These are phyloP conservation scores for Clarias fuscus DNA, from an alignment of 2,797 vertebrate species.

Conservation along the genomic window DNA sequence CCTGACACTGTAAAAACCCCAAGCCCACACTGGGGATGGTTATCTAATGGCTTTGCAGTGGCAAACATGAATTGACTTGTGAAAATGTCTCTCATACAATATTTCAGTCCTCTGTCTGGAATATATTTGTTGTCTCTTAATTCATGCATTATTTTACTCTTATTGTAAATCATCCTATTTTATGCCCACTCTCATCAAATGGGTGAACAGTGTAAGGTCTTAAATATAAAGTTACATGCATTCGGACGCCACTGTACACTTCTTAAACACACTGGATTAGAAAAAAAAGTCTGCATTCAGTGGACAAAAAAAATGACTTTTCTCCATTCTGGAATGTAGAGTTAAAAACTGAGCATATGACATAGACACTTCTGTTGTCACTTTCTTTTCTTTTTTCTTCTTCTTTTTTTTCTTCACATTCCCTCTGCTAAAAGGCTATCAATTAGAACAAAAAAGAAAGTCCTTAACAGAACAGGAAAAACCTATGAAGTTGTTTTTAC, in stretches of 20 bases:
- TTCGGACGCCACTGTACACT: constrained; percentile 68
- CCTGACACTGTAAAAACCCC: constrained; percentile 64
- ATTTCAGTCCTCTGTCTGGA: constrained; percentile 46
- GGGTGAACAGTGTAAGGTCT: constrained; percentile 98
- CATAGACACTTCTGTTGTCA: constrained; percentile 55
- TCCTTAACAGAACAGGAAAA: constrained; percentile 80
- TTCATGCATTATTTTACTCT: constrained; percentile 31
- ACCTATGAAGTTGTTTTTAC: constrained; percentile 75
- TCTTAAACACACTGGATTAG: constrained; percentile 65
- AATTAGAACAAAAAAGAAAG: constrained; percentile 50
- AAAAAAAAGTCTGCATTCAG: constrained; percentile 65
- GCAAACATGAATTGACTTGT: constrained; percentile 61
- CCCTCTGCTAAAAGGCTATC: constrained; percentile 32
- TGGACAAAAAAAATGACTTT: constrained; percentile 64
- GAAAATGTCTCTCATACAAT: constrained; percentile 19
- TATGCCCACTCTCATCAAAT: constrained; percentile 85
- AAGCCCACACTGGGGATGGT: constrained; percentile 65
- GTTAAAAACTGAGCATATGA: constrained; percentile 71
- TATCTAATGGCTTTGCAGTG: constrained; percentile 82
- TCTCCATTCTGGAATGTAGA: constrained; percentile 85
- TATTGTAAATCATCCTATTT: constrained; percentile 69
- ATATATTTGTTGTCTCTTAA: constrained; percentile 60
- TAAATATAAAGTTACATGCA: constrained; percentile 82
- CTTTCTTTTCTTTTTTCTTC: constrained; percentile 46
- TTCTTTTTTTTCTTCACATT: neutral